Evolutionary conservation across 2,113 vertebrate genomes (phyloP).

Genomic region (Dipodomys spectabilis): DNA sequence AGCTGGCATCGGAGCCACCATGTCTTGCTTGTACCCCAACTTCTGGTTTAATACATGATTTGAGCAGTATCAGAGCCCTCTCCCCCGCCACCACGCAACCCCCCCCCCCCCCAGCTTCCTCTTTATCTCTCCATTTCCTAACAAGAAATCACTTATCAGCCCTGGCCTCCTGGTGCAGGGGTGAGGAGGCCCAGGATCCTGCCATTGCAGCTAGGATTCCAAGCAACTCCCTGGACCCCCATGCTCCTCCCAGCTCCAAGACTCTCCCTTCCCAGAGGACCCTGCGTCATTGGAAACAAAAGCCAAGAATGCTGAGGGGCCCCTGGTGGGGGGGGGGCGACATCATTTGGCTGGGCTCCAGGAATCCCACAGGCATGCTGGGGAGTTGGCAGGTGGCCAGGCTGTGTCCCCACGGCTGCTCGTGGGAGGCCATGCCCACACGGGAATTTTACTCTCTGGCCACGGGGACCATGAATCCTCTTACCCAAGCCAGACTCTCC

Average conservation of each 20-base stretch:
- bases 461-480: not conserved
- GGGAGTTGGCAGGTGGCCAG: constrained; percentile 72
- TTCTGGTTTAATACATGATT: not conserved
- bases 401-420: constrained; percentile 71
- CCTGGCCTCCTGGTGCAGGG: not conserved
- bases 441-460: not conserved
- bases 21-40: not conserved
- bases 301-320: constrained; percentile 52
- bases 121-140: too few relatives aligned
- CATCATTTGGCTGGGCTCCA: constrained; percentile 85
- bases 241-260: not conserved
- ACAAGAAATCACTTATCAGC: too few relatives aligned
- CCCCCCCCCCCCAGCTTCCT: too few relatives aligned
- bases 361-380: constrained; percentile 84
- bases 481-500: not conserved
- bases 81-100: not conserved
- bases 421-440: not conserved
- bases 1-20: not conserved
- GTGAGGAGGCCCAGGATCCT: not conserved
- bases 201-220: not conserved
- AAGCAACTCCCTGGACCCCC: not conserved
- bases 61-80: not conserved
- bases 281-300: constrained; percentile 48
- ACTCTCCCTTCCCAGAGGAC: not conserved
- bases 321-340: constrained; percentile 77